phyloP scores from a whole-genome alignment of 2,888 invertebrate species.

The Emmelina monodactyla region DNA sequence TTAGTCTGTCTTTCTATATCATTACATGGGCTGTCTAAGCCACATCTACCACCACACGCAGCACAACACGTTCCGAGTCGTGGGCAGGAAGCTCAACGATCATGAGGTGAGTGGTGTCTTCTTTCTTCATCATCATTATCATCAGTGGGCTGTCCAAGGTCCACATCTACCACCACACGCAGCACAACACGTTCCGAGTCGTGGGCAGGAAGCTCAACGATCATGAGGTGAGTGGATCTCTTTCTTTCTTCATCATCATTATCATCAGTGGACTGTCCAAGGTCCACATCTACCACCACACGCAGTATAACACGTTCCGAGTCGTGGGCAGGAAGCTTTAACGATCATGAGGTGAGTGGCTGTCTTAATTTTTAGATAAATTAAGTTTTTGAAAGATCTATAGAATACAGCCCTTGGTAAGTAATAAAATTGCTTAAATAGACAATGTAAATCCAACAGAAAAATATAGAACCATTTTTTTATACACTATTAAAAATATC shows the following conservation, averaged over 20 bases:
- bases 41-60: conserved; percentile 97
- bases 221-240: conserved; percentile 83
- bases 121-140: too few species aligned
- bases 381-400: too few species aligned
- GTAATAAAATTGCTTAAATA: too few species aligned
- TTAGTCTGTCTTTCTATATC: too few species aligned
- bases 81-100: conserved; percentile 94
- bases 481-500: too few species aligned
- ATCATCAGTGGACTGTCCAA: conserved; percentile 96
- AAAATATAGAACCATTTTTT: too few species aligned
- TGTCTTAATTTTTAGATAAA: too few species aligned
- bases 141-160: conserved; percentile 97
- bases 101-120: conserved; percentile 85
- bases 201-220: conserved; percentile 96
- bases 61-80: conserved; percentile 97
- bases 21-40: conserved; percentile 92
- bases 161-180: conserved; percentile 96
- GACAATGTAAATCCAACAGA: too few species aligned
- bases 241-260: too few species aligned
- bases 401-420: too few species aligned
- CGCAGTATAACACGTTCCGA: conserved; percentile 94
- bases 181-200: conserved; percentile 96
- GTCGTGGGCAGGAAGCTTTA: conserved; percentile 95
- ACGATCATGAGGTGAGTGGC: conserved; percentile 87
- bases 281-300: conserved; percentile 98